phyloP scores from a whole-genome alignment of 2,797 vertebrate genomes.

The Philypnodon macrostomus region DNA sequence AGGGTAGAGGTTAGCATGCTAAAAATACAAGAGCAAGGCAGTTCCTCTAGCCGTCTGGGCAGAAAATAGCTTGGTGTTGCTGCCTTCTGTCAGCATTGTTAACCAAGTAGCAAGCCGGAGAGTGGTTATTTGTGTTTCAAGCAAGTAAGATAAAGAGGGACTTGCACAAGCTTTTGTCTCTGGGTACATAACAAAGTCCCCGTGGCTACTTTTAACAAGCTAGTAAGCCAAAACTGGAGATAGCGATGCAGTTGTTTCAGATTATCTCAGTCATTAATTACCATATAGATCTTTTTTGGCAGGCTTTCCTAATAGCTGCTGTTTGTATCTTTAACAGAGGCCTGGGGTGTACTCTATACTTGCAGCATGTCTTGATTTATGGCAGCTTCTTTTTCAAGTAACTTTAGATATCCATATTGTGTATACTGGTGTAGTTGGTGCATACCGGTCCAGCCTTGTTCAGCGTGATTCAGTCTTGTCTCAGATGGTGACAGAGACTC shows the following conservation, averaged over 20 bases:
- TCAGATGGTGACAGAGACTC: constrained; percentile 36
- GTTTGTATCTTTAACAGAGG: constrained; percentile 31
- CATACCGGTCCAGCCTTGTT: constrained; percentile 14
- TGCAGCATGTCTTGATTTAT: constrained; percentile 49
- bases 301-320: constrained; percentile 31
- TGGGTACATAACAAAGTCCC: constrained; percentile 25
- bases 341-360: constrained; percentile 3
- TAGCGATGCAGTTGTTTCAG: constrained; percentile 18
- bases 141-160: constrained; percentile 14
- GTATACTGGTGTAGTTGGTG: constrained; percentile 20
- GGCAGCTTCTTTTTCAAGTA: constrained; percentile 33
- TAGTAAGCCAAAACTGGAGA: constrained; percentile 11
- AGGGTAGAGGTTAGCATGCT: constrained; percentile 70
- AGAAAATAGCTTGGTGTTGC: constrained; percentile 62
- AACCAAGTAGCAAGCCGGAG: constrained; percentile 37
- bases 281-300: constrained; percentile 23
- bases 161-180: constrained; percentile 33
- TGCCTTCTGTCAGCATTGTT: constrained; percentile 52
- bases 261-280: constrained; percentile 47
- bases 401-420: constrained; percentile 48
- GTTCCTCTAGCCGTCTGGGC: constrained; percentile 50
- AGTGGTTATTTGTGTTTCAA: constrained; percentile 31
- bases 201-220: constrained; percentile 31
- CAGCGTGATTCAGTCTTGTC: constrained; percentile 37
- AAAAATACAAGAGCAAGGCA: constrained; percentile 67